Evolutionary conservation across 2,113 vertebrate genomes (phyloP).

Genomic region (Macrotus californicus): DNA sequence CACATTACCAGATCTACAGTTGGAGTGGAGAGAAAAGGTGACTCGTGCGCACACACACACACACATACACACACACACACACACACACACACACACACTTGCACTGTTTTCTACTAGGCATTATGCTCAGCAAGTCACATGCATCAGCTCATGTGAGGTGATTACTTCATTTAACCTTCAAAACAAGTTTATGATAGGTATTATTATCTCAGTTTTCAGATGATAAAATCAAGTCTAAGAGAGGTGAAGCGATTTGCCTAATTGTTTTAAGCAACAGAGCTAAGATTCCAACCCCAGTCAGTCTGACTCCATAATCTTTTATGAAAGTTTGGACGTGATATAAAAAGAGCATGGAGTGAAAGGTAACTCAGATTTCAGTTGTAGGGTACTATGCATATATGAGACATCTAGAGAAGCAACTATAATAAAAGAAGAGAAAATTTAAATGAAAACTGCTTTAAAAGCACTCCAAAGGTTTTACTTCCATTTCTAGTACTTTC

Average conservation of each 20-base stretch:
- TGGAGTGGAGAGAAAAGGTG: not conserved
- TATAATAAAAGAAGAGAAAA: not conserved
- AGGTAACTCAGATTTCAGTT: not conserved
- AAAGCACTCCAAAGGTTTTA: not conserved
- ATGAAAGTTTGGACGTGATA: not conserved
- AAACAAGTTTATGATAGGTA: slow-evolving; percentile 45
- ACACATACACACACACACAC: not conserved
- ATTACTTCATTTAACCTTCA: slow-evolving; percentile 47
- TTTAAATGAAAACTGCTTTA: not conserved
- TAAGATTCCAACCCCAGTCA: not conserved
- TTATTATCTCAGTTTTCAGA: slow-evolving; percentile 38
- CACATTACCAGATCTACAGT: not conserved
- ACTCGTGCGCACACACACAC: not conserved
- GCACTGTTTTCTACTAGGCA: not conserved
- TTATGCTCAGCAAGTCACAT: slow-evolving; percentile 13
- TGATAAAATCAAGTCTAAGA: slow-evolving; percentile 63
- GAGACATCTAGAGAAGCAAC: not conserved
- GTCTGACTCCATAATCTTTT: not conserved
- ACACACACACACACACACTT: not conserved
- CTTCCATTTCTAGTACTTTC: not conserved
- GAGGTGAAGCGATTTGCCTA: slow-evolving; percentile 37
- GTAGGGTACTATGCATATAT: not conserved
- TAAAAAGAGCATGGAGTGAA: not conserved
- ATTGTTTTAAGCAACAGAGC: slow-evolving; percentile 44
- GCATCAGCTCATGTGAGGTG: not conserved